These are phyloP conservation scores for Dipodomys ordii DNA, from an alignment of 2,113 vertebrate species.

Conservation along the genomic window DNA sequence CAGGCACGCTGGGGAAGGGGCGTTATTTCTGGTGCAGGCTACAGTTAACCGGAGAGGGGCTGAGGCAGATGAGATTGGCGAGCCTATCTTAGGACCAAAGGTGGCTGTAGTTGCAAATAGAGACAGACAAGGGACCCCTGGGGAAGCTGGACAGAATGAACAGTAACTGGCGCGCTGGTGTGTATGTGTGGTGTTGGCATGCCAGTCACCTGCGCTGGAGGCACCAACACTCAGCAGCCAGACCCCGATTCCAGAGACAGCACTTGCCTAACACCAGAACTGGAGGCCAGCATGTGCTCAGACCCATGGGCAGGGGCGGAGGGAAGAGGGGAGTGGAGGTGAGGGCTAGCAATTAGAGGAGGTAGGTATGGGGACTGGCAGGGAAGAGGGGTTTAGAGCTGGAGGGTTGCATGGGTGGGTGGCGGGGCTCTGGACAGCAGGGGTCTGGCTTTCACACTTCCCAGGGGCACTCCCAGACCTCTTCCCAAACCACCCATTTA, in stretches of 20 bases:
- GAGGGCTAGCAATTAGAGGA: background rate
- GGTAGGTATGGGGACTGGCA: background rate
- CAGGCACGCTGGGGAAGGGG: background rate
- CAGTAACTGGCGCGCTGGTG: background rate
- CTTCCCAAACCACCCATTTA: fast-evolving
- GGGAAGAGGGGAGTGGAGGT: background rate
- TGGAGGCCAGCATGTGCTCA: background rate
- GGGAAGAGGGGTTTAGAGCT: background rate
- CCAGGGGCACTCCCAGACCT: background rate
- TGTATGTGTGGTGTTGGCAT: background rate
- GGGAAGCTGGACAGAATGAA: background rate
- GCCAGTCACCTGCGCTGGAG: background rate
- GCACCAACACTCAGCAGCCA: background rate
- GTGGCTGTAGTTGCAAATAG: background rate
- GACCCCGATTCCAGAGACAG: background rate
- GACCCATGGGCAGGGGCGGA: background rate
- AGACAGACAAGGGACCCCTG: too few species aligned
- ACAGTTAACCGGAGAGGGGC: background rate
- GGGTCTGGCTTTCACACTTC: background rate
- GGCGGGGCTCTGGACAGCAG: background rate
- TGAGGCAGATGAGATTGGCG: background rate
- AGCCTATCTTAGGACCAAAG: background rate
- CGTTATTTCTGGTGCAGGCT: background rate
- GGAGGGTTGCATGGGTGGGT: background rate
- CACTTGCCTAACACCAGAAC: background rate